Evolutionary conservation across 2,797 vertebrate species (phyloP).

Genomic region (Ibycter americanus): DNA sequence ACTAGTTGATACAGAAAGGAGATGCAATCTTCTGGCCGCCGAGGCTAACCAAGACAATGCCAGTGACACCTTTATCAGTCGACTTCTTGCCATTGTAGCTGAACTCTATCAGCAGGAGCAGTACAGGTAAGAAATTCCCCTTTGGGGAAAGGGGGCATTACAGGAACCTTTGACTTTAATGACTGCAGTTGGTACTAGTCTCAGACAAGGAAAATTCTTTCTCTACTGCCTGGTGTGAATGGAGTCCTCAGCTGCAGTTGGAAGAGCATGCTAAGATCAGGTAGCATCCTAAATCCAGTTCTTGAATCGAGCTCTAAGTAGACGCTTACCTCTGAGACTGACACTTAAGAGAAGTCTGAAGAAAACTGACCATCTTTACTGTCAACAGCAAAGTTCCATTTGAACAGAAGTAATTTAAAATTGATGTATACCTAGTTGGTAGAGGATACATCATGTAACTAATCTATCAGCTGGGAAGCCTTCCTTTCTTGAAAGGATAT

Average conservation of each 20-base stretch:
- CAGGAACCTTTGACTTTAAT: not conserved
- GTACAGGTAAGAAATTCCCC: slow-evolving; percentile 85
- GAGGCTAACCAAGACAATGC: slow-evolving; percentile 80
- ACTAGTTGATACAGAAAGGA: slow-evolving; percentile 92
- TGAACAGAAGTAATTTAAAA: not conserved
- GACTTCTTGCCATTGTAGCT: slow-evolving; percentile 90
- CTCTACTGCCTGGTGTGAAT: rapidly evolving
- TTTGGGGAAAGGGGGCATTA: not conserved
- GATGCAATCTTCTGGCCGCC: slow-evolving; percentile 87
- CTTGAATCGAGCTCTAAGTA: not conserved
- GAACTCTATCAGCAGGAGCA: slow-evolving; percentile 92
- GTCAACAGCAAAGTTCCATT: not conserved
- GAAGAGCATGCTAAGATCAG: not conserved
- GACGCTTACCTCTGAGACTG: not conserved
- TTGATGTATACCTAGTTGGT: not conserved
- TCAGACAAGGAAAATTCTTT: not conserved
- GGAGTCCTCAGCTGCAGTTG: not conserved
- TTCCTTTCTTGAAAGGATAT: not conserved
- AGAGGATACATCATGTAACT: no score
- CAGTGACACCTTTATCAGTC: slow-evolving; percentile 90
- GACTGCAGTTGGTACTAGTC: not conserved
- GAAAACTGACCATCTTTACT: not conserved
- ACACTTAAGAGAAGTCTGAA: not conserved
- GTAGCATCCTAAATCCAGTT: not conserved
- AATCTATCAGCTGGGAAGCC: not conserved